phyloP scores from a whole-genome alignment of 2,888 invertebrate species.

The Salticus scenicus region DNA sequence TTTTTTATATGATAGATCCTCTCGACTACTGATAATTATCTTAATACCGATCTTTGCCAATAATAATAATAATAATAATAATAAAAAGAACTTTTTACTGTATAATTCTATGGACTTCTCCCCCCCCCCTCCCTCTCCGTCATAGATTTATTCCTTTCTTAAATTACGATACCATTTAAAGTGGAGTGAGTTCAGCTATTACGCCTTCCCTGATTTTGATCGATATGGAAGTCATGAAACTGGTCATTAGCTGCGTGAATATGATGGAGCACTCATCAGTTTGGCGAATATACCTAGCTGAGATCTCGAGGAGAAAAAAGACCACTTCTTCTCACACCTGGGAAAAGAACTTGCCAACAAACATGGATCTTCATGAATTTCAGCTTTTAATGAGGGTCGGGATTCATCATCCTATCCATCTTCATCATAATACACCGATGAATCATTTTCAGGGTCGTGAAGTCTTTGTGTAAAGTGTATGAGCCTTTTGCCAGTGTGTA shows the following conservation, averaged over 20 bases:
- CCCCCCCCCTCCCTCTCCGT: too few relatives aligned
- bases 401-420: not conserved
- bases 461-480: not conserved
- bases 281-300: not conserved
- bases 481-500: not conserved
- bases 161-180: too few relatives aligned
- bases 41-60: too few relatives aligned
- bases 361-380: not conserved
- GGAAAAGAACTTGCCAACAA: not conserved
- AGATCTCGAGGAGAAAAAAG: not conserved
- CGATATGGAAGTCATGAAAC: not conserved
- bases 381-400: not conserved
- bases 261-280: not conserved
- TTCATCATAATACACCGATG: not conserved
- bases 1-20: too few relatives aligned
- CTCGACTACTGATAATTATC: too few relatives aligned
- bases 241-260: not conserved
- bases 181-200: too few relatives aligned
- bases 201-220: not conserved
- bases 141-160: too few relatives aligned
- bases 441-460: not conserved
- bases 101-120: too few relatives aligned
- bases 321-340: not conserved
- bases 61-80: too few relatives aligned
- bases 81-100: too few relatives aligned